phyloP scores from a whole-genome alignment of 1,140 invertebrate genomes.

The Saccostrea glomerata region DNA sequence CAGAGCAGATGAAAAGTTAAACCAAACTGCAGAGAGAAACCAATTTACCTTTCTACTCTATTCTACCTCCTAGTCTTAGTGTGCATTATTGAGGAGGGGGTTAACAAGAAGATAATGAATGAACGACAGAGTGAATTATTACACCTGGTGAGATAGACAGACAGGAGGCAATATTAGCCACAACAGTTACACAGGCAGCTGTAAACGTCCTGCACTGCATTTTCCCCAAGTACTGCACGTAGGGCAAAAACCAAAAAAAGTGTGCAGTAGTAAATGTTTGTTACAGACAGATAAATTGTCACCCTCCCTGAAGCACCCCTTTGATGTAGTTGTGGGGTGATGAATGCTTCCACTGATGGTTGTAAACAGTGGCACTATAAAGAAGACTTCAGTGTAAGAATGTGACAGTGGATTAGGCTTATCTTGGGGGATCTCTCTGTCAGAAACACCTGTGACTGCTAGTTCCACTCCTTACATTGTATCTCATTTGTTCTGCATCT shows the following conservation, averaged over 20 bases:
- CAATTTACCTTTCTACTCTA: neutral
- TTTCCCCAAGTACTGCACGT: neutral
- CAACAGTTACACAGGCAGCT: constrained; percentile 17
- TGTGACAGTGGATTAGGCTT: constrained; percentile 30
- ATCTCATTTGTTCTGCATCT: neutral
- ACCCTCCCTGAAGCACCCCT: neutral
- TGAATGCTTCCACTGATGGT: constrained; percentile 12
- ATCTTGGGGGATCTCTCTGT: constrained; percentile 3
- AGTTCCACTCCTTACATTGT: neutral
- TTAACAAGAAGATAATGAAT: constrained; percentile 22
- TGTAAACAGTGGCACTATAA: constrained; percentile 14
- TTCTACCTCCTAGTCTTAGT: neutral
- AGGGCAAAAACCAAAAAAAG: neutral
- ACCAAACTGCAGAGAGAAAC: neutral
- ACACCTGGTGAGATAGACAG: constrained; percentile 24
- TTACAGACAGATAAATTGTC: constrained; percentile 24
- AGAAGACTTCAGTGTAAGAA: constrained; percentile 3
- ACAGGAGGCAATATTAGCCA: neutral
- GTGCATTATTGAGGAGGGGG: neutral
- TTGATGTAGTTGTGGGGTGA: constrained; percentile 3
- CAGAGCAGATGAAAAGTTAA: too few species aligned
- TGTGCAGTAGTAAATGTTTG: neutral
- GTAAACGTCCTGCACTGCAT: neutral
- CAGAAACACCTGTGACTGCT: neutral
- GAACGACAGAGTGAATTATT: constrained; percentile 21